Evolutionary conservation across 92 coral and sea anemone species (phyloP).

Genomic region (Palythoa grandis): DNA sequence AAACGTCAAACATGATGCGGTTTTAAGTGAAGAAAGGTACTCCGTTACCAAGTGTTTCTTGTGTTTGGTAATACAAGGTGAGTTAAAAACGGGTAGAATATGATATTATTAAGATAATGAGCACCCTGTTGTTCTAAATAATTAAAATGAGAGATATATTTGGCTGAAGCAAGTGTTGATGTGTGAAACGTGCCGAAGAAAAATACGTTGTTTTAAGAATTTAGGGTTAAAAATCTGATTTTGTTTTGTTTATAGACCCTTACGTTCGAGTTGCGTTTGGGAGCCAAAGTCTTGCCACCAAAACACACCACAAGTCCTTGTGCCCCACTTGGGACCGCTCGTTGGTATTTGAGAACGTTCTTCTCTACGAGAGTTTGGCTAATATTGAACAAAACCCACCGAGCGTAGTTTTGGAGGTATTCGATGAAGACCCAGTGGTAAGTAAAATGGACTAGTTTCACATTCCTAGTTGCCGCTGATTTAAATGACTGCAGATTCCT

Average conservation of each 20-base stretch:
- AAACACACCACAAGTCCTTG: constrained; percentile 71
- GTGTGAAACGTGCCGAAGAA: neutral
- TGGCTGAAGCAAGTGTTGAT: neutral
- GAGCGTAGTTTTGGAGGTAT: constrained; percentile 80
- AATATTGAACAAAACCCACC: constrained; percentile 82
- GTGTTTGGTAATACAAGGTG: too few species aligned
- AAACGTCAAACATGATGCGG: too few species aligned
- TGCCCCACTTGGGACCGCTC: constrained; percentile 98
- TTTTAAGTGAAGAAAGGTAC: too few species aligned
- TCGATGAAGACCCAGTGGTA: constrained; percentile 87
- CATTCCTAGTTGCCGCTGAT: too few species aligned
- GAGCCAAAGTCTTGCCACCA: constrained; percentile 75
- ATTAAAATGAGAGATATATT: too few species aligned
- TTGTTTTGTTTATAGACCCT: constrained; percentile 63
- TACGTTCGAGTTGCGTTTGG: constrained; percentile 86
- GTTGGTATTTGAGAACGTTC: constrained; percentile 81
- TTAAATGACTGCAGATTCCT: too few species aligned
- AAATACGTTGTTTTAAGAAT: neutral
- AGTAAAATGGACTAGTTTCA: constrained; percentile 2
- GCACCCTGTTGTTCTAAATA: neutral
- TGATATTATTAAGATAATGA: too few species aligned
- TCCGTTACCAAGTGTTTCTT: too few species aligned
- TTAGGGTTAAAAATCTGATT: neutral
- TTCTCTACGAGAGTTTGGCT: constrained; percentile 73
- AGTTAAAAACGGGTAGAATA: too few species aligned